These are phyloP conservation scores for Clivina fossor DNA, from an alignment of 2,888 invertebrate genomes.

Conservation along the genomic window DNA sequence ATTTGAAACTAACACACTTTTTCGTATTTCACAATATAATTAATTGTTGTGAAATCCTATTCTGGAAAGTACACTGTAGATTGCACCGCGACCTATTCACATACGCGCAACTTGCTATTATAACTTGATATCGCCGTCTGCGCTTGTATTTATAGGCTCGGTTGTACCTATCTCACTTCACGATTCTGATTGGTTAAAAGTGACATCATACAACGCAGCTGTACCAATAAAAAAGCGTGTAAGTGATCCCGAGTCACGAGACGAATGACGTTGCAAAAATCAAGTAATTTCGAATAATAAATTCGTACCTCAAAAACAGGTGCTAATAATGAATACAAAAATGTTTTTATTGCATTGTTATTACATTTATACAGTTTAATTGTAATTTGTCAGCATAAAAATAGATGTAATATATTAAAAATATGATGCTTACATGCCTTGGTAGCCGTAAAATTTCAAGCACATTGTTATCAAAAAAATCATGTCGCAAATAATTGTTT, in stretches of 20 bases:
- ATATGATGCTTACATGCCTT: slow-evolving; percentile 13
- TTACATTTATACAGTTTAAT: neutral
- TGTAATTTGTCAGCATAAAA: neutral
- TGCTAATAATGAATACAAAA: neutral
- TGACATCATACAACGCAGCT: slow-evolving; percentile 14
- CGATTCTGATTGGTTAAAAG: slow-evolving; percentile 1
- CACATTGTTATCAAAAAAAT: slow-evolving; percentile 17
- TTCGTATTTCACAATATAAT: slow-evolving; percentile 18
- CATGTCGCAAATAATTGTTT: slow-evolving; percentile 3
- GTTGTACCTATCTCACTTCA: slow-evolving; percentile 4
- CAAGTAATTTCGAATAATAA: slow-evolving; percentile 1
- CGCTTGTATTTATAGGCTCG: slow-evolving; percentile 13
- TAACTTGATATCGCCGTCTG: slow-evolving; percentile 4
- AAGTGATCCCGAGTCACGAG: slow-evolving; percentile 16
- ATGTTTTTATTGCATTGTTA: neutral
- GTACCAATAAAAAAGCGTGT: neutral
- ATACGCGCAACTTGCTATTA: slow-evolving; percentile 5
- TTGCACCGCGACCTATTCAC: slow-evolving; percentile 17
- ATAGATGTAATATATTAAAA: slow-evolving; percentile 1
- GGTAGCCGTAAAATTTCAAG: slow-evolving; percentile 5
- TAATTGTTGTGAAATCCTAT: slow-evolving; percentile 28
- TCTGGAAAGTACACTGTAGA: neutral
- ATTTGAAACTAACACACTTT: slow-evolving; percentile 12
- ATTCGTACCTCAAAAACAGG: slow-evolving; percentile 5
- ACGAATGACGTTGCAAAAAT: slow-evolving; percentile 24